Conservation (phyloP, 2,797 vertebrate genomes). For the Novumbra hubbsi region DNA sequence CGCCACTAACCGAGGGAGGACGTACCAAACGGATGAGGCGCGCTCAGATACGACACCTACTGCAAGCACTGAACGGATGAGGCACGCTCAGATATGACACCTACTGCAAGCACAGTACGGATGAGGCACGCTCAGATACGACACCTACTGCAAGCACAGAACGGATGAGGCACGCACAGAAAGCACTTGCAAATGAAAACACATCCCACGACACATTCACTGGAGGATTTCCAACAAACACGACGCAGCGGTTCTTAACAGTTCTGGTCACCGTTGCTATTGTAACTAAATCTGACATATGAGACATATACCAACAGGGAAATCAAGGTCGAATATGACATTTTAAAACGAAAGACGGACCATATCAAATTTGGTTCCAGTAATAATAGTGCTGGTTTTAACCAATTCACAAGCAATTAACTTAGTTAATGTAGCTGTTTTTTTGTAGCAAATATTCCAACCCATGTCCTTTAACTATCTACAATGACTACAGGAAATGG, state of each 20-base stretch:
- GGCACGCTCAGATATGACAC: too few species aligned
- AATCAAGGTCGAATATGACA: background rate
- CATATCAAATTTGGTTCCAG: background rate
- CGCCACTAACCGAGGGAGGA: background rate
- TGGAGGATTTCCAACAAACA: background rate
- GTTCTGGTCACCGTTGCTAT: background rate
- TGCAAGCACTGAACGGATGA: too few species aligned
- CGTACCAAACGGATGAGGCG: background rate
- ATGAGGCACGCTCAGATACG: background rate
- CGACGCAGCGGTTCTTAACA: background rate
- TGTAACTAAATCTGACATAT: background rate
- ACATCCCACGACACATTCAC: background rate
- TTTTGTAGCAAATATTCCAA: background rate
- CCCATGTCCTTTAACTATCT: background rate
- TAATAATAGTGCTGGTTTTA: background rate
- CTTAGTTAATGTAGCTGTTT: background rate
- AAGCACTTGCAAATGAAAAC: background rate
- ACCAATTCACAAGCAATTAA: background rate
- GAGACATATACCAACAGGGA: slow-evolving; percentile 5
- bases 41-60: background rate
- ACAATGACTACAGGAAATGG: background rate
- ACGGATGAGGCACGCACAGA: too few species aligned
- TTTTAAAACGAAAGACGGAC: background rate
- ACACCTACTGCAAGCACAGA: slow-evolving; percentile 1
- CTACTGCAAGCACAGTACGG: too few species aligned